Evolutionary conservation across 2,888 invertebrate species (phyloP).

Genomic region (Morinoia aosen): DNA sequence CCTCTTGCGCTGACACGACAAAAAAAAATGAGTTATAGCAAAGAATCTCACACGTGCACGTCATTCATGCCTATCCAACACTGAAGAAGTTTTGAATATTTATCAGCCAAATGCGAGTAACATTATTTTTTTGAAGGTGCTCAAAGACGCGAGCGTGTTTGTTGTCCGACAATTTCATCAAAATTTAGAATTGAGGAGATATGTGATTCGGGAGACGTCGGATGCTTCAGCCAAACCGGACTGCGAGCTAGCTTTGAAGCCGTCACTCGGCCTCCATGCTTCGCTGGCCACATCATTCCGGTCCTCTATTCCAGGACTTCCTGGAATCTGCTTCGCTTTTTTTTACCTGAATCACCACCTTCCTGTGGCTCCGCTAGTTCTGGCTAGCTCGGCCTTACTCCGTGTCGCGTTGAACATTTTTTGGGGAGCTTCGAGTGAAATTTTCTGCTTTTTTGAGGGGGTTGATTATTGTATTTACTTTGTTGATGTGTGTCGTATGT

Average conservation of each 20-base stretch:
- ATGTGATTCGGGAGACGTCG: neutral
- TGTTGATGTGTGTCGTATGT: no score
- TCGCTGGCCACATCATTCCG: neutral
- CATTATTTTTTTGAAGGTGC: neutral
- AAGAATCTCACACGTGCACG: neutral
- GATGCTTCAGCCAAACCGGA: neutral
- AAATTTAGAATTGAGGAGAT: neutral
- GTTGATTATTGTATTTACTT: no score
- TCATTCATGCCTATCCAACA: neutral
- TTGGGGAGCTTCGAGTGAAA: neutral
- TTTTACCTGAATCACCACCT: neutral
- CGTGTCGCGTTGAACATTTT: neutral
- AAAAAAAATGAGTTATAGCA: neutral
- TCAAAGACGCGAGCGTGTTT: neutral
- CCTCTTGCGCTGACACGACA: neutral
- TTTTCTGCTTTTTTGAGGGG: no score
- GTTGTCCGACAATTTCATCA: neutral
- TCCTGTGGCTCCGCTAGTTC: neutral
- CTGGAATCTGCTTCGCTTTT: neutral
- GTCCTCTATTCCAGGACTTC: slow-evolving; percentile 3
- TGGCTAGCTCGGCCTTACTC: neutral
- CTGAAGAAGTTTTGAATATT: neutral
- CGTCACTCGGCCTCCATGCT: neutral
- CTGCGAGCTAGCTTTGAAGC: neutral
- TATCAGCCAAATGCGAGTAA: neutral